Base-by-base conservation (phyloP, 2,888 invertebrate genomes). In the Drosophila dives region DNA sequence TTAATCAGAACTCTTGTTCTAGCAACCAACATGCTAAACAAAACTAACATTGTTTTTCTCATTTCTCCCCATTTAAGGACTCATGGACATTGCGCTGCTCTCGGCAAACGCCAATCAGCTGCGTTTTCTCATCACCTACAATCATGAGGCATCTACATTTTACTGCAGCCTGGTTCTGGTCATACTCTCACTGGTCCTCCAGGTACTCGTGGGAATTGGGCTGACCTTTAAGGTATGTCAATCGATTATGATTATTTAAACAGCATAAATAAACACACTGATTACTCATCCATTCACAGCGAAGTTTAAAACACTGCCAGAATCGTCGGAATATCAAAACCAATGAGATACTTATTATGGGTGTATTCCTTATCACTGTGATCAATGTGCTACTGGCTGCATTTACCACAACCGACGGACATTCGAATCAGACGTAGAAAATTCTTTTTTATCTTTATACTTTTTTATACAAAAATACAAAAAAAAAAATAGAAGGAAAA, bases 61-160 rank as follows among this genome's bases (percentile, higher is more conserved):
- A 49, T 49, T 15, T 23, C 4, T 23, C 1, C 15, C 8, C 15
- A 15, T 38, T 51, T 17, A 3, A 92, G 95, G 96, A 33, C 95
- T 96, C 94, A 95, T 96, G 95, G 96, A 96, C 83, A 94, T 96
- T 45, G 95, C 96, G 0, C 91, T 96, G 45, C 94, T 96, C 54
- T 95, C 95, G 5, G 95, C 96, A 0, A 96, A 96, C 91, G 95
- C 95, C 0, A 95, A 95, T 91, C 96, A 96, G 81, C 92, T 96
- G 60, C 94, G 95, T 58, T 96, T 95, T 86, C 91, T 96, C 40
- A 93, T 96, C 53, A 94, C 94, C 74, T 95, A 94, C 86, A 95
- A 95, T 77, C 92, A 93, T 6, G 87, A 93, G 36, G 94, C 95
- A 61, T 93, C 94, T 17, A 95, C 95, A 3, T 96, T 94, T 86